Conservation (phyloP, 2,888 invertebrate species). For the Catotricha subobsoleta region DNA sequence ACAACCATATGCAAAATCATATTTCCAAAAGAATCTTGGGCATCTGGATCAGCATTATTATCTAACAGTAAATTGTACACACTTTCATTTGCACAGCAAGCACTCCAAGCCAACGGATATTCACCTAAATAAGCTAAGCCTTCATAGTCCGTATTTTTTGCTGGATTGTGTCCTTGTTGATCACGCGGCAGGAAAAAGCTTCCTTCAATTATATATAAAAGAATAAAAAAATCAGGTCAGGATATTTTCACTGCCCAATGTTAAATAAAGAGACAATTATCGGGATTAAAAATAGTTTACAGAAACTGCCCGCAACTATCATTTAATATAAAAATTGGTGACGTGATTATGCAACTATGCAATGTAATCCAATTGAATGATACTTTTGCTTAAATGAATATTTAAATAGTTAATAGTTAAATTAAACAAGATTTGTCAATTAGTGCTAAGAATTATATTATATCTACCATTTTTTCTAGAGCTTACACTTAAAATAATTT, state of each 20-base stretch:
- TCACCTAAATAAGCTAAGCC: slow-evolving; percentile 95
- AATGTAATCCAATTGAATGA: too few species aligned
- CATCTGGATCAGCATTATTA: slow-evolving; percentile 83
- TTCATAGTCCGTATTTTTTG: slow-evolving; percentile 79
- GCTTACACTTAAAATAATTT: too few species aligned
- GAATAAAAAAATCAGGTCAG: neutral
- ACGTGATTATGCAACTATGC: too few species aligned
- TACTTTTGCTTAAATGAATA: too few species aligned
- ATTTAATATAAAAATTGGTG: too few species aligned
- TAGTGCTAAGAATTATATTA: too few species aligned
- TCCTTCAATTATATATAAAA: slow-evolving; percentile 24
- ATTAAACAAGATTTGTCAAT: too few species aligned
- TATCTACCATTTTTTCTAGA: too few species aligned
- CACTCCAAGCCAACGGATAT: slow-evolving; percentile 93
- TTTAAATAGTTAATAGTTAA: too few species aligned
- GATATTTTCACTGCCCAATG: neutral
- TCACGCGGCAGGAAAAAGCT: slow-evolving; percentile 93
- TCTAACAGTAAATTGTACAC: slow-evolving; percentile 91
- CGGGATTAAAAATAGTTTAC: too few species aligned
- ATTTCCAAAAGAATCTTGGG: slow-evolving; percentile 93
- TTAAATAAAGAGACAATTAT: too few species aligned
- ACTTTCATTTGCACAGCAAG: slow-evolving; percentile 91
- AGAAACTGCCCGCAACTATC: too few species aligned
- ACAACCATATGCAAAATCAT: slow-evolving; percentile 99
- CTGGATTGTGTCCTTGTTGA: slow-evolving; percentile 64